Evolutionary conservation across 2,888 invertebrate species (phyloP).

Genomic region (Thecophora atra): DNA sequence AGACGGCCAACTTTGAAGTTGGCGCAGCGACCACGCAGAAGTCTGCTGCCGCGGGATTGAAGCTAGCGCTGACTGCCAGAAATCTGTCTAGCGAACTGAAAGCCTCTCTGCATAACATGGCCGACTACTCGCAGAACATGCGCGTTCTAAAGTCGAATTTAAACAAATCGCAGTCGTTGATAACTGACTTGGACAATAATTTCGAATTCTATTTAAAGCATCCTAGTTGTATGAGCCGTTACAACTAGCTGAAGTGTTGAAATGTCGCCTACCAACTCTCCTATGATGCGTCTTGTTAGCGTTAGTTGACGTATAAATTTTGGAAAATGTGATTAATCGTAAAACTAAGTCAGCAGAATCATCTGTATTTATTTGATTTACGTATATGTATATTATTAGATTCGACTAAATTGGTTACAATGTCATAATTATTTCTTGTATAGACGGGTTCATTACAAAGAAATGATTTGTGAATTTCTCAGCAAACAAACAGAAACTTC

Average conservation of each 20-base stretch:
- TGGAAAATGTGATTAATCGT: slow-evolving; percentile 9
- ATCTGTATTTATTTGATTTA: too few species aligned
- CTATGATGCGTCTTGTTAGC: background rate
- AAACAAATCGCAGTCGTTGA: slow-evolving; percentile 61
- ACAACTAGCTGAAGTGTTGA: slow-evolving; percentile 37
- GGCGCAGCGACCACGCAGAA: slow-evolving; percentile 44
- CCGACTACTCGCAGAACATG: slow-evolving; percentile 60
- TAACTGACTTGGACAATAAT: slow-evolving; percentile 63
- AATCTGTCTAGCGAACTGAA: slow-evolving; percentile 61
- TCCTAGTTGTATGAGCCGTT: too few species aligned
- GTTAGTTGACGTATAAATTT: background rate
- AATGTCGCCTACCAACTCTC: background rate
- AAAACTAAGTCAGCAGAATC: background rate
- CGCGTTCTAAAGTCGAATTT: slow-evolving; percentile 63
- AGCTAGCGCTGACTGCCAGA: slow-evolving; percentile 58
- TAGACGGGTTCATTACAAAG: too few species aligned
- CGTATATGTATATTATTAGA: too few species aligned
- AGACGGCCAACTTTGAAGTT: slow-evolving; percentile 47
- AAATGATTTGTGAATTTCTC: too few species aligned
- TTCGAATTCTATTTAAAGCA: slow-evolving; percentile 64
- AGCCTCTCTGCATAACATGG: slow-evolving; percentile 52
- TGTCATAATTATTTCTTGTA: too few species aligned
- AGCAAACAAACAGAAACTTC: too few species aligned
- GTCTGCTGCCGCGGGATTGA: slow-evolving; percentile 45
- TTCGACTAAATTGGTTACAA: too few species aligned